Evolutionary conservation across 2,113 vertebrate genomes (phyloP).

Genomic region (Podocnemis expansa): DNA sequence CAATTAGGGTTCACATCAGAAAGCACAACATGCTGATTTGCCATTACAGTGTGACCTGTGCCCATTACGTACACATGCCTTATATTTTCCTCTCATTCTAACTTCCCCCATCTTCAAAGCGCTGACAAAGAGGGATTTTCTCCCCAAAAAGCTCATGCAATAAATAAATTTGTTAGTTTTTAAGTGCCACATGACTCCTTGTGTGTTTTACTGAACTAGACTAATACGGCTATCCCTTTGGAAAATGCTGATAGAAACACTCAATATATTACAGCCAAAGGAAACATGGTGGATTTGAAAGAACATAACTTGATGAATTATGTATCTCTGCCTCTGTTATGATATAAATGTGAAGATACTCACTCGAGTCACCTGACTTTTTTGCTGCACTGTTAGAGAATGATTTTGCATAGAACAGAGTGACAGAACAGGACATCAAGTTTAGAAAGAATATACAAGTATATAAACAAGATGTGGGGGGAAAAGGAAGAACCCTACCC

Average conservation of each 20-base stretch:
- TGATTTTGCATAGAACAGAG: background rate
- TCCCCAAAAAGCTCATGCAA: too few relatives aligned
- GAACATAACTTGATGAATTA: slow-evolving; percentile 20
- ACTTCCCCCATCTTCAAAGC: too few relatives aligned
- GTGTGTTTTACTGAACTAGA: too few relatives aligned
- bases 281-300: slow-evolving; percentile 17
- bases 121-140: too few relatives aligned
- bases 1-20: slow-evolving; percentile 16
- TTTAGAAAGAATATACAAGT: background rate
- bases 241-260: slow-evolving; percentile 15
- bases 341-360: background rate
- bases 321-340: background rate
- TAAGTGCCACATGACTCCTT: too few relatives aligned
- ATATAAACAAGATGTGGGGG: fast-evolving
- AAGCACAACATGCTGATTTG: too few relatives aligned
- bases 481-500: background rate
- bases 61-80: too few relatives aligned
- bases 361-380: background rate
- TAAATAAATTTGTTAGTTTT: too few relatives aligned
- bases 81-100: too few relatives aligned
- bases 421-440: background rate
- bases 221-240: too few relatives aligned
- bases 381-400: background rate
- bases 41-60: too few relatives aligned
- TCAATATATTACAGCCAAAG: slow-evolving; percentile 28